Conservation (phyloP, 2,113 vertebrate genomes). For the Heloderma charlesbogerti region DNA sequence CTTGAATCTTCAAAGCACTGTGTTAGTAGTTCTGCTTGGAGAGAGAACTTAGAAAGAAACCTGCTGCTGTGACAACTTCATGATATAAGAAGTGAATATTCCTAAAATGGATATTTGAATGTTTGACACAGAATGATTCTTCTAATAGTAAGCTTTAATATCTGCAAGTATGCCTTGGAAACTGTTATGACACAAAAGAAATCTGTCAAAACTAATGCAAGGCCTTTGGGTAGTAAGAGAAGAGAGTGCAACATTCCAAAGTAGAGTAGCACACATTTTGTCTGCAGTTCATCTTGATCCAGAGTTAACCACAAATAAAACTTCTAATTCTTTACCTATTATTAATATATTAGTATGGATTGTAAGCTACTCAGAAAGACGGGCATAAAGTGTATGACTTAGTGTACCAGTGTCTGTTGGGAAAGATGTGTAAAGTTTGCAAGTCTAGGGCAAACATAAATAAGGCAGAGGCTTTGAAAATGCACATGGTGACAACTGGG, state of each 20-base stretch:
- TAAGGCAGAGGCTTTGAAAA: not conserved
- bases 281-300: constrained; percentile 69
- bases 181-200: constrained; percentile 40
- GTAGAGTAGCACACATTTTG: constrained; percentile 71
- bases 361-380: constrained; percentile 1
- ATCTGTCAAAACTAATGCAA: constrained; percentile 47
- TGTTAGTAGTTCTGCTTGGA: constrained; percentile 48
- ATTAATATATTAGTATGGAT: not conserved
- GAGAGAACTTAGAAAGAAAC: constrained; percentile 42
- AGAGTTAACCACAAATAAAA: constrained; percentile 65
- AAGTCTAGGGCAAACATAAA: not conserved
- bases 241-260: constrained; percentile 71
- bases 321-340: constrained; percentile 76
- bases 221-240: constrained; percentile 48
- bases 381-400: constrained; percentile 6
- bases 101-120: constrained; percentile 59
- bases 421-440: not conserved
- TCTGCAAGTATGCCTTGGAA: constrained; percentile 61
- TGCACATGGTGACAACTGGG: not conserved
- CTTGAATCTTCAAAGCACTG: constrained; percentile 61
- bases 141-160: constrained; percentile 62
- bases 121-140: constrained; percentile 45
- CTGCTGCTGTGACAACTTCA: constrained; percentile 43
- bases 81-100: constrained; percentile 52
- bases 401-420: constrained; percentile 17